These are phyloP conservation scores for Eristalinus sepulchralis DNA, from an alignment of 2,888 invertebrate species.

Conservation along the genomic window DNA sequence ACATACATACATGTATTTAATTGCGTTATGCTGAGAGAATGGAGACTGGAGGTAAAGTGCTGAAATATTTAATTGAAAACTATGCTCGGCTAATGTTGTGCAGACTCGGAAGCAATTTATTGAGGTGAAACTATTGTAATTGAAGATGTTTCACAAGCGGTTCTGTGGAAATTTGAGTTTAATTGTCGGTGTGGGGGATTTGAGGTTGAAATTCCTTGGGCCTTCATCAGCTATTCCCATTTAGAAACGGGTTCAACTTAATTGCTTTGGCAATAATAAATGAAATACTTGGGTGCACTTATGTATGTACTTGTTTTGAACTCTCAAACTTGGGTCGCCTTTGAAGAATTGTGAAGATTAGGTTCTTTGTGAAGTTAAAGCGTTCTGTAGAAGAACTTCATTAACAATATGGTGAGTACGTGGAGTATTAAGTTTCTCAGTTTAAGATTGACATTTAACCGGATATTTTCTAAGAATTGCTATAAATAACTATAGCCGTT, in stretches of 20 bases:
- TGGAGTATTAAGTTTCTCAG: background rate
- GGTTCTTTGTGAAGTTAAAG: background rate
- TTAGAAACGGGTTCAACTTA: constrained; percentile 38
- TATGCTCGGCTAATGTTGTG: constrained; percentile 50
- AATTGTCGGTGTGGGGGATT: constrained; percentile 38
- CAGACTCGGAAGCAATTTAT: constrained; percentile 57
- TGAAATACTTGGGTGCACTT: constrained; percentile 25
- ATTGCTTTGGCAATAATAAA: constrained; percentile 53
- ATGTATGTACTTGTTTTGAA: background rate
- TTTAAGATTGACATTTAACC: background rate
- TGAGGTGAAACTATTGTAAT: constrained; percentile 69
- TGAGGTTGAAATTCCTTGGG: constrained; percentile 22
- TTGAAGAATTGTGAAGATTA: background rate
- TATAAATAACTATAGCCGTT: too few relatives aligned
- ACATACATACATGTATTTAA: background rate
- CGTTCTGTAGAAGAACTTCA: background rate
- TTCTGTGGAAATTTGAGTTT: constrained; percentile 38
- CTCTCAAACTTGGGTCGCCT: background rate
- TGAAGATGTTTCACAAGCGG: constrained; percentile 40
- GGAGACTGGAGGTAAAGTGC: constrained; percentile 26
- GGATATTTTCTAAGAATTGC: background rate
- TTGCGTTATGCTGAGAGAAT: background rate
- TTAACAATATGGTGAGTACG: background rate
- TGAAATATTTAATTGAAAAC: constrained; percentile 69
- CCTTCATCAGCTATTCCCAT: constrained; percentile 49